A percentile compares a stretch with the other conserved stretches of the same genome.
Evolutionary conservation across 2,113 vertebrate species (phyloP).

Genomic region (Genyomyrus donnyi): DNA sequence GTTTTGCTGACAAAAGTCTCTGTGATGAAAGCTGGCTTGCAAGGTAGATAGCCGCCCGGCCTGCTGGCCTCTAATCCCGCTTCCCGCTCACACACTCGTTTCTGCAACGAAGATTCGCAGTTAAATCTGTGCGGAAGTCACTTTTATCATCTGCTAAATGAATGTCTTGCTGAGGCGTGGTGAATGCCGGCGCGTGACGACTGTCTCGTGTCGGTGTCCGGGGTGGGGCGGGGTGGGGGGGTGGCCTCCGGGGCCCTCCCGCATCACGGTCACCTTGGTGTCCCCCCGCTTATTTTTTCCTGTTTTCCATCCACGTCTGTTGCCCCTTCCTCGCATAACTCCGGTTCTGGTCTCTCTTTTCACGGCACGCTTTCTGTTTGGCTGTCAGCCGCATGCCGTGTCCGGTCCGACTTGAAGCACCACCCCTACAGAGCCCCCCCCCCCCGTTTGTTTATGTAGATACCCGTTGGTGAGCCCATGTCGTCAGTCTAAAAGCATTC

Average conservation of each 20-base stretch:
- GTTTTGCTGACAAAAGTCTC: conserved; percentile 94
- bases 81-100: conserved; percentile 46
- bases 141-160: conserved; percentile 3
- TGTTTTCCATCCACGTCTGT: conserved; percentile 23
- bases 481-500: not conserved
- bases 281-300: conserved; percentile 45
- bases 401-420: conserved; percentile 46
- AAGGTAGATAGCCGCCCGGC: conserved; percentile 93
- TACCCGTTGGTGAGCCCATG: not conserved
- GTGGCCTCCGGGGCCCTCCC: conserved; percentile 62
- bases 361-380: conserved; percentile 54
- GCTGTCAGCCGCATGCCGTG: conserved; percentile 27
- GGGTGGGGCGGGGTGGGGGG: conserved; percentile 43
- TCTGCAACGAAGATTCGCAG: conserved; percentile 27
- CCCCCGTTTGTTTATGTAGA: not conserved
- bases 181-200: conserved; percentile 43
- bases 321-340: conserved; percentile 29
- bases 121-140: not conserved
- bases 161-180: conserved; percentile 36
- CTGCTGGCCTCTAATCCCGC: conserved; percentile 78
- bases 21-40: conserved; percentile 99
- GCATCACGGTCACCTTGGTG: conserved; percentile 58
- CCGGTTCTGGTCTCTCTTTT: conserved; percentile 39
- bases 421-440: conserved; percentile 35
- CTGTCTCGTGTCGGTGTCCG: conserved; percentile 55